Conservation (phyloP, 2,113 vertebrate species). For the Pangasianodon hypophthalmus region DNA sequence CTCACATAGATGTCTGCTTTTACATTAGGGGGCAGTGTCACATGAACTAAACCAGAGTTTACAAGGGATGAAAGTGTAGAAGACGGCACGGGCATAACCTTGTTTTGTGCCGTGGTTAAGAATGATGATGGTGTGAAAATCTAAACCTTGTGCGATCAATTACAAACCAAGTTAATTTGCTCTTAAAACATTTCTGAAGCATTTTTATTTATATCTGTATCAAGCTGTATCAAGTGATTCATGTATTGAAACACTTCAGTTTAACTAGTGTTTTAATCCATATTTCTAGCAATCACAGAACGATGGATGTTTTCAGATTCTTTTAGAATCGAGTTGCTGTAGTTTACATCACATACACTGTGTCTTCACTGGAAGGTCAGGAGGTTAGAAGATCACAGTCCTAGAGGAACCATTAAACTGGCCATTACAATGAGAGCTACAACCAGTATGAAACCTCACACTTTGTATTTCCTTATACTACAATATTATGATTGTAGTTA, state of each 20-base stretch:
- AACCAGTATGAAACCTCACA: not conserved
- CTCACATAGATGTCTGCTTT: not conserved
- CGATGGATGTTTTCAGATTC: not conserved
- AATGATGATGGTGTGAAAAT: not conserved
- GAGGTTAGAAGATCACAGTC: not conserved
- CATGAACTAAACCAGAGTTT: not conserved
- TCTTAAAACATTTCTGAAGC: no score
- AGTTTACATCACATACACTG: not conserved
- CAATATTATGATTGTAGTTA: not conserved
- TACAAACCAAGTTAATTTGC: not conserved
- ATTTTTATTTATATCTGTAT: not conserved
- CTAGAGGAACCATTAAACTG: not conserved
- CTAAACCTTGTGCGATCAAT: not conserved
- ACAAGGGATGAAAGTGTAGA: not conserved
- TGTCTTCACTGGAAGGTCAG: not conserved
- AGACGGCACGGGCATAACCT: not conserved
- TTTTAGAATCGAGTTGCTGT: not conserved
- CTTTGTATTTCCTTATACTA: not conserved
- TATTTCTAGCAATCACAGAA: not conserved
- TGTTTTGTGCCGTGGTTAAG: not conserved
- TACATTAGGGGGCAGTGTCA: not conserved
- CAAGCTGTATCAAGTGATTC: no score
- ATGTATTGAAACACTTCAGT: not conserved
- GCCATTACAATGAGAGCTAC: not conserved
- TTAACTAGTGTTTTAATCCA: not conserved